Base-by-base conservation (phyloP, 2,888 invertebrate species). In the Ormia ochracea region DNA sequence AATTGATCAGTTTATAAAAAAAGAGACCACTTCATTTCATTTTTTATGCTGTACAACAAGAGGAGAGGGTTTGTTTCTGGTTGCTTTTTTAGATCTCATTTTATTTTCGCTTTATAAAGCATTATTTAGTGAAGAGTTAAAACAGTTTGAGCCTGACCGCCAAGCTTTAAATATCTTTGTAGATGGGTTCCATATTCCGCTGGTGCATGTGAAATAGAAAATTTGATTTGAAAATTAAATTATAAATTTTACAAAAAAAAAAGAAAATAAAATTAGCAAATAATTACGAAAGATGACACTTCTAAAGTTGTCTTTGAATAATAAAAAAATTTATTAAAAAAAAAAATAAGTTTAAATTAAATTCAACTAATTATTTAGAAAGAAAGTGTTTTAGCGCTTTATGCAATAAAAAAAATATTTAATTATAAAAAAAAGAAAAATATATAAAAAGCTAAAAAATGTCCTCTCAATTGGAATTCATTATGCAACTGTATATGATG, bases 401-500 rank as follows among this genome's bases (percentile, higher is more conserved):
- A 23, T 50, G 48, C 58, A 65, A 43, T 54, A 38, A 69, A 14
- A n/a, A 65, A 70, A 56, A 61, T n/a, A n/a, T n/a, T 48, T 43
- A 61, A 72, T 36, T 23, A 70, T 52, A 75, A 72, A 38, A 33
- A 31, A 75, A 50, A 41, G 72, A 58, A 63, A 75, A 72, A 41
- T 48, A 10, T 56, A 81, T 52, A 72, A 66, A 54, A 43, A 28
- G 63, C 31, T 50, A 68, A 31, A 45, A 83, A 75, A 89, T 88
- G 88, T 86, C 88, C 38, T 86, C 86, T 66, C 88, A 88, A 88
- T 85, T 88, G 86, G 89, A 87, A 82, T 85, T 89, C 69, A 84
- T 88, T 48, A 88, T 88, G 89, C 88, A 88, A 75, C 85, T 88
- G 59, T 88, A 88, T 77, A 88, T 88, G 88, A 88, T 88, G 88